Conservation (phyloP, 1,140 invertebrate genomes). For the Macrobrachium rosenbergii region DNA sequence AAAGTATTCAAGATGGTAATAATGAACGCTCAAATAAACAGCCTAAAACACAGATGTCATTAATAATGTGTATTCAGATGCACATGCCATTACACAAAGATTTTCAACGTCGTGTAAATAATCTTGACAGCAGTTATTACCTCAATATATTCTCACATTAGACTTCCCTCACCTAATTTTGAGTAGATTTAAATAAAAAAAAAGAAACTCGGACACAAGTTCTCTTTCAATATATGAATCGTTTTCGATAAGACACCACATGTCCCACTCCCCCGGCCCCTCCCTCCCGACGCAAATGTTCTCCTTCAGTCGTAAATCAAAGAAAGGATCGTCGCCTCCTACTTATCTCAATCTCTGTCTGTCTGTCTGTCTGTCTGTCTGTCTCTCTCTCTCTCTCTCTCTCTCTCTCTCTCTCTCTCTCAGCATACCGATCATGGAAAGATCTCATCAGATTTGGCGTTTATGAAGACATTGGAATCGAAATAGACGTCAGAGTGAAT, state of each 20-base stretch:
- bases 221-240: too few species aligned
- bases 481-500: not conserved
- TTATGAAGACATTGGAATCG: not conserved
- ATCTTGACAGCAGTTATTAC: too few species aligned
- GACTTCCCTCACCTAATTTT: too few species aligned
- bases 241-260: not conserved
- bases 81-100: too few species aligned
- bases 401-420: slow-evolving; percentile 16
- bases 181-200: too few species aligned
- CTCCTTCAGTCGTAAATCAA: not conserved
- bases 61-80: too few species aligned
- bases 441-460: not conserved
- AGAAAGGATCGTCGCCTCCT: not conserved
- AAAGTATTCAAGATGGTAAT: too few species aligned
- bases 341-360: slow-evolving; percentile 20
- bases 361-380: slow-evolving; percentile 11
- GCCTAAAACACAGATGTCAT: too few species aligned
- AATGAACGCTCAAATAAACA: too few species aligned
- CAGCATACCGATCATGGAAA: not conserved
- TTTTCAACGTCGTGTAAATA: too few species aligned
- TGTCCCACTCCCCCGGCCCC: not conserved
- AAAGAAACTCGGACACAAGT: too few species aligned
- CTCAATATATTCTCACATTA: too few species aligned
- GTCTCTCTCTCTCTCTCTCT: slow-evolving; percentile 25
- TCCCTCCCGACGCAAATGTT: not conserved